phyloP scores from a whole-genome alignment of 1,140 invertebrate species.

The Schlechtendalia chinensis region DNA sequence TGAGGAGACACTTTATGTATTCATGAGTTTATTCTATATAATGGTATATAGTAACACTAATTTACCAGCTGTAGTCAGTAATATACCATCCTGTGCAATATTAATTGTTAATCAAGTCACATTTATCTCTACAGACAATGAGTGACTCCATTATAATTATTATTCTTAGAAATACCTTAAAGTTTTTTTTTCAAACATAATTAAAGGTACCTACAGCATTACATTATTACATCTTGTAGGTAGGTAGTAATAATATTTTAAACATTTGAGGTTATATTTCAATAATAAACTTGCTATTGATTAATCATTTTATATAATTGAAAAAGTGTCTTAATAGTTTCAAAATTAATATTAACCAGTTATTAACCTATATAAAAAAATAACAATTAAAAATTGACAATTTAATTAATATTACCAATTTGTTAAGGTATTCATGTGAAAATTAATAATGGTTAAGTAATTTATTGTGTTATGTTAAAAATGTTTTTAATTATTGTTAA shows the following conservation, averaged over 20 bases:
- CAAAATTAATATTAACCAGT: no score
- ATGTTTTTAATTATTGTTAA: no score
- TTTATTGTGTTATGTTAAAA: no score
- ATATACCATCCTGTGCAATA: conserved; percentile 8
- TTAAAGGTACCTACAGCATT: neutral
- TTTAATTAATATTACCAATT: no score
- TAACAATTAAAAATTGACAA: no score
- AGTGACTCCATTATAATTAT: conserved; percentile 25
- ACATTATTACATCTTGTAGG: no score
- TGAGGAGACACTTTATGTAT: neutral
- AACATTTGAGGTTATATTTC: conserved; percentile 1
- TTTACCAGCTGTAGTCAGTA: conserved; percentile 10
- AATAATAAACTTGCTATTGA: neutral
- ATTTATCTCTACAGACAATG: conserved; percentile 7
- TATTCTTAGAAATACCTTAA: conserved; percentile 33
- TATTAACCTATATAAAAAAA: no score
- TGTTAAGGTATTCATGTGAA: no score
- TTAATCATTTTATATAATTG: neutral
- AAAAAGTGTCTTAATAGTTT: no score
- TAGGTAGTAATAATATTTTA: neutral
- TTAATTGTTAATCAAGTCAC: conserved; percentile 48
- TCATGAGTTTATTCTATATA: conserved; percentile 24
- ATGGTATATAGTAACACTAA: conserved; percentile 1
- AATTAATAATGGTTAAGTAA: no score
- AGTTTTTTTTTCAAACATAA: neutral